These are phyloP conservation scores for Fistularia tabacaria DNA, from an alignment of 2,797 vertebrate genomes.

Conservation along the genomic window DNA sequence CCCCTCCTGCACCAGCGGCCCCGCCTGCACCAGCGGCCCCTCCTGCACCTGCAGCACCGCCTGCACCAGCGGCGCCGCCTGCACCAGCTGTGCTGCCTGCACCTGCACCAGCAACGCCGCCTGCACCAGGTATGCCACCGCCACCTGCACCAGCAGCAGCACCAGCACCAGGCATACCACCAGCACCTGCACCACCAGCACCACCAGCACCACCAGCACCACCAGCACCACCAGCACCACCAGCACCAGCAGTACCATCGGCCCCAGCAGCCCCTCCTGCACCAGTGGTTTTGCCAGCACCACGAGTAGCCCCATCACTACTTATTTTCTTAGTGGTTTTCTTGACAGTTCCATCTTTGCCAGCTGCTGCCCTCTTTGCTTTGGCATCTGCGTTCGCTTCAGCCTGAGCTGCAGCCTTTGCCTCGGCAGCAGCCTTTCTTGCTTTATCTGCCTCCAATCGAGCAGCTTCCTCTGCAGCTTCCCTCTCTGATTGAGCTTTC, in stretches of 20 bases:
- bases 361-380: slow-evolving; percentile 49
- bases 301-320: background rate
- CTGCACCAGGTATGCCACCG: background rate
- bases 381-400: slow-evolving; percentile 50
- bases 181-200: background rate
- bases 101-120: background rate
- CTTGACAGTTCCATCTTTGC: slow-evolving; percentile 1
- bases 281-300: background rate
- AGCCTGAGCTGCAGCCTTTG: slow-evolving; percentile 51
- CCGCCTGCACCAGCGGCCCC: background rate
- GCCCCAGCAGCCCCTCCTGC: background rate
- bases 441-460: slow-evolving; percentile 44
- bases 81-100: background rate
- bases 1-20: background rate
- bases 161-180: background rate
- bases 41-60: background rate
- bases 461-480: slow-evolving; percentile 48
- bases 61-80: background rate
- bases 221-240: no score
- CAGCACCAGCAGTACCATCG: slow-evolving; percentile 1
- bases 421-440: slow-evolving; percentile 46
- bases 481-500: slow-evolving; percentile 61
- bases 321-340: background rate
- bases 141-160: background rate
- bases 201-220: background rate